These are phyloP conservation scores for Colinus virginianus DNA, from an alignment of 2,113 vertebrate genomes.

Conservation along the genomic window DNA sequence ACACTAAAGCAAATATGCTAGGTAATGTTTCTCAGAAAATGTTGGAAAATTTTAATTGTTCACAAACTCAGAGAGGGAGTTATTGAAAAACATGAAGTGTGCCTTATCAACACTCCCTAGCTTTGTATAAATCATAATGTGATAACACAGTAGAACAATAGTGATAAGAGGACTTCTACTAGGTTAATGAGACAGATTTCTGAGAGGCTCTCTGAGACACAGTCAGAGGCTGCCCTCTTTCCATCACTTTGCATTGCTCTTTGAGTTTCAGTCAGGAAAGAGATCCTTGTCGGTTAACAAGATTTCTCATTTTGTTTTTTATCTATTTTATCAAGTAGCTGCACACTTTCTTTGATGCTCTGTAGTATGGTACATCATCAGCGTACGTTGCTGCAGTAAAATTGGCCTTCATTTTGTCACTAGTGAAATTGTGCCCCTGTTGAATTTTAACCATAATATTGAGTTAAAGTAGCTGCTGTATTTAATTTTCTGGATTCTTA, in stretches of 20 bases:
- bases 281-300: not conserved
- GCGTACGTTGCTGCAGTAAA: not conserved
- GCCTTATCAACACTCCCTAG: not conserved
- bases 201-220: not conserved
- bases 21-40: not conserved
- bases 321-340: not conserved
- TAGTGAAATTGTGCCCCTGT: not conserved
- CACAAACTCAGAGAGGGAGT: not conserved
- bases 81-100: not conserved
- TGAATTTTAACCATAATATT: constrained; percentile 13
- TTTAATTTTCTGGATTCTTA: constrained; percentile 37
- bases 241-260: not conserved
- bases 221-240: not conserved
- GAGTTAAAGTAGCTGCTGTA: not conserved
- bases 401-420: not conserved
- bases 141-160: not conserved
- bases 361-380: not conserved
- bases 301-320: not conserved
- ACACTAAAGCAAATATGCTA: not conserved
- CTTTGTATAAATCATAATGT: not conserved
- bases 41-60: not conserved
- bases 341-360: not conserved
- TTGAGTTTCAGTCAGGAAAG: not conserved
- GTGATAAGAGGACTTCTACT: not conserved
- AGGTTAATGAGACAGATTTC: not conserved